Conservation (phyloP, 1,140 invertebrate genomes). For the Drosophila triauraria region DNA sequence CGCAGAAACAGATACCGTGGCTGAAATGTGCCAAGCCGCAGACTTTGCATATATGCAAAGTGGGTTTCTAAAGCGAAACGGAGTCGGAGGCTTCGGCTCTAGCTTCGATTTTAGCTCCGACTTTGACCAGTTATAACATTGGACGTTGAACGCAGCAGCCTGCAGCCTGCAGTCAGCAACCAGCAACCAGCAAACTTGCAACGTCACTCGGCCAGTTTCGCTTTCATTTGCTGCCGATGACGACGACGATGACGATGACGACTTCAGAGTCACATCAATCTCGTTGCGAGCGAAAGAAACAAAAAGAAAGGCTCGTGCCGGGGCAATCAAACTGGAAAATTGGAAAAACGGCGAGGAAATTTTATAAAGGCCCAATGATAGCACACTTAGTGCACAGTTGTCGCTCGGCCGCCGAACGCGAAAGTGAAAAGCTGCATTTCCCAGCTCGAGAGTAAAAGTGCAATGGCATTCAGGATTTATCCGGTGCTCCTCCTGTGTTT, state of each 20-base stretch:
- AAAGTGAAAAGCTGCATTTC: conserved; percentile 70
- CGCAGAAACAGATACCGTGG: conserved; percentile 15
- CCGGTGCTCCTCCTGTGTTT: conserved; percentile 17
- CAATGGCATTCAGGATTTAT: conserved; percentile 50
- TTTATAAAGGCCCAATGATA: conserved; percentile 78
- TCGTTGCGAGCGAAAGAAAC: conserved; percentile 58
- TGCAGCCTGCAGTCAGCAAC: conserved; percentile 22
- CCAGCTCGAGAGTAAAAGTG: conserved; percentile 69
- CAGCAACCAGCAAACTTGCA: conserved; percentile 58
- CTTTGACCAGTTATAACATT: conserved; percentile 80
- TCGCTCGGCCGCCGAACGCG: conserved; percentile 54
- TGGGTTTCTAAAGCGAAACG: conserved; percentile 79
- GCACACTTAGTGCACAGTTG: conserved; percentile 61
- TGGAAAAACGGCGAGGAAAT: conserved; percentile 74
- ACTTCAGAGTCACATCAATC: conserved; percentile 41
- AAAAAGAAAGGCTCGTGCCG: conserved; percentile 56
- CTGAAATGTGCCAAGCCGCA: conserved; percentile 61
- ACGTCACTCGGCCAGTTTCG: conserved; percentile 77
- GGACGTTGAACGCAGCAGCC: conserved; percentile 44
- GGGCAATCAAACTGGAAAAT: conserved; percentile 79
- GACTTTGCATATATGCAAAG: conserved; percentile 62
- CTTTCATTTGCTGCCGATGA: conserved; percentile 70
- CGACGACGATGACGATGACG: conserved; percentile 40
- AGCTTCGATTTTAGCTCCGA: conserved; percentile 26
- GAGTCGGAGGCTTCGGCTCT: conserved; percentile 14